Evolutionary conservation across 2,888 invertebrate genomes (phyloP), one percentile per base, ranked within the genome.

Genomic region (Onthophagus sagittarius): DNA sequence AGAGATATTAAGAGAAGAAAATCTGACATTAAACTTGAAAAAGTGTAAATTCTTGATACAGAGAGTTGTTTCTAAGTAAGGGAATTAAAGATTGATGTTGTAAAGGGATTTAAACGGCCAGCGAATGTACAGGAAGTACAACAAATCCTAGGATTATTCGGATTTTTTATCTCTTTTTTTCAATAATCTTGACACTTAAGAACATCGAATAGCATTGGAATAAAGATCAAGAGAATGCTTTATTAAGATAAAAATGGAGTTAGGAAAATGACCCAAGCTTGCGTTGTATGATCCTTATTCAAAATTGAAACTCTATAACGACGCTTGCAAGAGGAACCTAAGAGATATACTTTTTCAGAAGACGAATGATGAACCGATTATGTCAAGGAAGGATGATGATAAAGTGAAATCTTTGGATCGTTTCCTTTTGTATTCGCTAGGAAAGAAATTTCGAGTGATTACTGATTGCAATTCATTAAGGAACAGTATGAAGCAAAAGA

Each of bases 361-460:
- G 23, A 77, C 72, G 64, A 71, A 74, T 13, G 76, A 77, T 15
- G 79, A 79, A 64, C 75, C 74, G 9, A n/a, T 65, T 77, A 9
- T 0, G 31, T 13, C 73, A 84, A 1, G 83, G 84, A 77, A 81
- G 82, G 1, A 72, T 84, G 3, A 82, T 81, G 0, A 76, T 84
- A n/a, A n/a, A 5, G 78, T 83, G 6, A 73, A 80, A 76, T 79
- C 83, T 0, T 67, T 83, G 0, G 81, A 82, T 39, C 82, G 81
- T 70, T 83, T 83, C 76, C 64, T 81, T 9, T 75, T 80, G 0
- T 83, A 82, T 73, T 71, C 83, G 6, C 65, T 82, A 13, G 75
- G 78, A 69, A 76, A 63, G 53, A 23, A 72, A 63, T 75, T 79
- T 23, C 23, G 23, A 23, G 23, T 23, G 23, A 23, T 23, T 23